Percentiles rank a stretch among this genome's conserved stretches.
Evolutionary conservation across 1,140 invertebrate species (phyloP).

Genomic region (Drosophila sulfurigaster): DNA sequence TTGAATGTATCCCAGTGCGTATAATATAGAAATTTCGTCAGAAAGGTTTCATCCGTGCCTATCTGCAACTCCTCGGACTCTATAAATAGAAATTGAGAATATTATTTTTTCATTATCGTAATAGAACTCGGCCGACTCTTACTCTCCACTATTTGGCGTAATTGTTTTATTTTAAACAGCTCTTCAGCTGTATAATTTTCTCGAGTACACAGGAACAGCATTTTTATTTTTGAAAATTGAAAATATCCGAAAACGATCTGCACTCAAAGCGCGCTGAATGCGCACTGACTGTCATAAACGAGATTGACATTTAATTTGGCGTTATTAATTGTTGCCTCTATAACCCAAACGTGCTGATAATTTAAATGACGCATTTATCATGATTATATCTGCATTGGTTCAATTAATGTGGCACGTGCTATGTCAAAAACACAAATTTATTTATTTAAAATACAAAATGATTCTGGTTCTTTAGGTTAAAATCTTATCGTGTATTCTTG

Average conservation of each 20-base stretch:
- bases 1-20: constrained; percentile 66
- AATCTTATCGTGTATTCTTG: neutral
- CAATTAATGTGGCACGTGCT: constrained; percentile 17
- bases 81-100: constrained; percentile 20
- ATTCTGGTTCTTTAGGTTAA: constrained; percentile 11
- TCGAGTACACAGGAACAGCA: constrained; percentile 52
- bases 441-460: neutral
- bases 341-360: constrained; percentile 46
- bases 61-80: constrained; percentile 63
- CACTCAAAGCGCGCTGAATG: constrained; percentile 50
- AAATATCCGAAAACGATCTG: constrained; percentile 49
- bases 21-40: constrained; percentile 75
- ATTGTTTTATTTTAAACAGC: constrained; percentile 66
- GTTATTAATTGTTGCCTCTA: constrained; percentile 60
- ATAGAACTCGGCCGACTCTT: constrained; percentile 28
- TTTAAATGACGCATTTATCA: constrained; percentile 51
- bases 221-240: constrained; percentile 27
- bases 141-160: constrained; percentile 70
- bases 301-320: constrained; percentile 53
- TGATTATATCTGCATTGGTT: constrained; percentile 13
- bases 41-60: constrained; percentile 71
- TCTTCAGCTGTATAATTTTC: constrained; percentile 56
- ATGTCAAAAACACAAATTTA: constrained; percentile 5
- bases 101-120: neutral
- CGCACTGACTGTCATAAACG: constrained; percentile 53